A percentile compares a stretch with the other conserved stretches of the same genome.
These are phyloP conservation scores for Odontomachus brunneus DNA, from an alignment of 1,140 invertebrate species.

Conservation along the genomic window DNA sequence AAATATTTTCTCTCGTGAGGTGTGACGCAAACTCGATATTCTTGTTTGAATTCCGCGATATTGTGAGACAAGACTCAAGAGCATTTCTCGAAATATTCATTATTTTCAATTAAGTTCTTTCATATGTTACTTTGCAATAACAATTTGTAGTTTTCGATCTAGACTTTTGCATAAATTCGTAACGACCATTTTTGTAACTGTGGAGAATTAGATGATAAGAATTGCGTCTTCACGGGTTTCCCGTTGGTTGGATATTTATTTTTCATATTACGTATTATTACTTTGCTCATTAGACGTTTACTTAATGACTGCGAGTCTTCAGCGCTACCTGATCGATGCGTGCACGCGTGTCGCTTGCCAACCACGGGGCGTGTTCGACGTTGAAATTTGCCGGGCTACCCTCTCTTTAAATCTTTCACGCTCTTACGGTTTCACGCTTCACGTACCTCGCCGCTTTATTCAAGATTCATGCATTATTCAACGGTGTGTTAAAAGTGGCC, in stretches of 20 bases:
- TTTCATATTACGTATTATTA: background rate
- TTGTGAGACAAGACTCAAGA: background rate
- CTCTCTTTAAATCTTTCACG: constrained; percentile 45
- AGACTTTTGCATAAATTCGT: too few relatives aligned
- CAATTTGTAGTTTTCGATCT: too few relatives aligned
- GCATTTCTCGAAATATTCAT: background rate
- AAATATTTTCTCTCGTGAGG: background rate
- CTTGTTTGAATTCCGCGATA: background rate
- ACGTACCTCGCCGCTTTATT: constrained; percentile 44
- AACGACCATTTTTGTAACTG: too few relatives aligned
- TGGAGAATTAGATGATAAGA: too few relatives aligned
- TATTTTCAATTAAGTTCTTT: too few relatives aligned
- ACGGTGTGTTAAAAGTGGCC: constrained; percentile 37
- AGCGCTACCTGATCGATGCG: background rate
- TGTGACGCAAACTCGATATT: background rate
- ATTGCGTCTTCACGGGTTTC: too few relatives aligned
- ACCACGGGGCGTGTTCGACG: background rate
- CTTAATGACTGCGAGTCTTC: background rate
- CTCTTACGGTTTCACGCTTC: constrained; percentile 34
- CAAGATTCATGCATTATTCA: constrained; percentile 56
- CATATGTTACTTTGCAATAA: too few relatives aligned
- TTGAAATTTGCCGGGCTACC: constrained; percentile 23
- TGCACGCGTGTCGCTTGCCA: constrained; percentile 3
- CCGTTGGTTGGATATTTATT: too few relatives aligned
- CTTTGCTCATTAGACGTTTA: background rate